A percentile compares a stretch with the other conserved stretches of the same genome.
Conservation (phyloP, 2,113 vertebrate species). For the Nestor notabilis region DNA sequence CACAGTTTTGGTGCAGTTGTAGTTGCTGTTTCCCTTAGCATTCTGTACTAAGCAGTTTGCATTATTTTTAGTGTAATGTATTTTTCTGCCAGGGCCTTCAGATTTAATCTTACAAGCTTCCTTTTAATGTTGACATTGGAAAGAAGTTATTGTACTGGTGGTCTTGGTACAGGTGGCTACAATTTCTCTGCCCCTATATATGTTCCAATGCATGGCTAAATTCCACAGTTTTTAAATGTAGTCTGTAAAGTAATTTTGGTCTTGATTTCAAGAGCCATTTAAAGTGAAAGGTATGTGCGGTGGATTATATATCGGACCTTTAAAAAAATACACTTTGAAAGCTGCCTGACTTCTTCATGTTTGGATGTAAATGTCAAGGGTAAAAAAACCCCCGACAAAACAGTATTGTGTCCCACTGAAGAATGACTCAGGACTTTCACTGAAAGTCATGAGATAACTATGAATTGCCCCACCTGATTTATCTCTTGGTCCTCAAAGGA, state of each 20-base stretch:
- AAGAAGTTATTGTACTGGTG: neutral
- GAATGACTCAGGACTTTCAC: neutral
- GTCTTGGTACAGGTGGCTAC: neutral
- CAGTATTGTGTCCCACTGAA: neutral
- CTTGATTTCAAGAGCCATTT: neutral
- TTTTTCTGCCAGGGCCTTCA: neutral
- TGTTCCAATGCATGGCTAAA: neutral
- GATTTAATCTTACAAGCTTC: neutral
- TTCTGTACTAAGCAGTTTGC: neutral
- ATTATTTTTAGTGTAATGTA: neutral
- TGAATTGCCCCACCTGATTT: neutral
- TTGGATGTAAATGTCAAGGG: neutral
- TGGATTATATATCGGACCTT: neutral
- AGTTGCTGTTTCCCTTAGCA: neutral
- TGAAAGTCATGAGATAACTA: rapidly evolving
- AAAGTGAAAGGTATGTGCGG: neutral
- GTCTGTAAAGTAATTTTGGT: neutral
- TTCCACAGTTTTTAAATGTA: neutral
- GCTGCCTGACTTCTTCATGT: neutral
- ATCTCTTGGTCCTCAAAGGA: rapidly evolving
- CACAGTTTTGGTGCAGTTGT: neutral
- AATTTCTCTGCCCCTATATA: neutral
- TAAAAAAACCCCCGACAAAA: neutral
- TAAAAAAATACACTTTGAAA: neutral
- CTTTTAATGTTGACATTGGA: neutral